Evolutionary conservation across 2,113 vertebrate genomes (phyloP).

Genomic region (Tetraodon nigroviridis): DNA sequence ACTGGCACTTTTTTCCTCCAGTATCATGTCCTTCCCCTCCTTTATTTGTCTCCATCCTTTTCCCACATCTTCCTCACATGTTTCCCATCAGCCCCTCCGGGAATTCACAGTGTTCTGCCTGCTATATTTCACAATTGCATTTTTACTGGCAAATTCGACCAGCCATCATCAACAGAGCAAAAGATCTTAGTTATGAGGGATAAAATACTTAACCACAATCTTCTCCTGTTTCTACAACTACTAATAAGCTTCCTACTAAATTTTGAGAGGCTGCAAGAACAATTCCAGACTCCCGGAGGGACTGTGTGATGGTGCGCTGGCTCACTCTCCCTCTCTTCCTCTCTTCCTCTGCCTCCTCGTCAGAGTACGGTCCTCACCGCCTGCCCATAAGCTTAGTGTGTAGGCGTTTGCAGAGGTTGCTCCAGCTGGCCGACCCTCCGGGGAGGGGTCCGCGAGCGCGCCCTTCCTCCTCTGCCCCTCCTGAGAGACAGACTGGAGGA

Average conservation of each 20-base stretch:
- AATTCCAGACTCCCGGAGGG: no score
- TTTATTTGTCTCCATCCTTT: slow-evolving; percentile 16
- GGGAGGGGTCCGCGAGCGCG: slow-evolving; percentile 80
- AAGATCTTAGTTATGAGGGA: no score
- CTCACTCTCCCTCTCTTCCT: slow-evolving; percentile 58
- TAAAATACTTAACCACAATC: no score
- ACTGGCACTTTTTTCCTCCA: slow-evolving; percentile 43
- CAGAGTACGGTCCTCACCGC: slow-evolving; percentile 88
- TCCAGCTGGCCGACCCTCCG: slow-evolving; percentile 90
- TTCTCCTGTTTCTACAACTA: no score
- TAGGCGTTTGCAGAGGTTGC: slow-evolving; percentile 93
- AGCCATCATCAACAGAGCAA: no score
- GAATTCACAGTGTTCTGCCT: no score
- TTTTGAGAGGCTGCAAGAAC: no score
- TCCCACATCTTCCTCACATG: slow-evolving; percentile 23
- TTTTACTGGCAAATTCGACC: no score
- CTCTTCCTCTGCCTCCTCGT: slow-evolving; percentile 68
- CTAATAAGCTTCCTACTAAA: no score
- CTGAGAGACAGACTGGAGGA: slow-evolving; percentile 67
- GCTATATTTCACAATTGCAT: no score
- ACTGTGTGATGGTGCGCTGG: slow-evolving; percentile 6
- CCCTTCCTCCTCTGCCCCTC: slow-evolving; percentile 58
- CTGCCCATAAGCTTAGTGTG: slow-evolving; percentile 94
- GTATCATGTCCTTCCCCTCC: slow-evolving; percentile 42
- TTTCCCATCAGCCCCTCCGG: slow-evolving; percentile 47